phyloP scores from a whole-genome alignment of 2,797 vertebrate genomes.

The Petrocephalus sullivani region DNA sequence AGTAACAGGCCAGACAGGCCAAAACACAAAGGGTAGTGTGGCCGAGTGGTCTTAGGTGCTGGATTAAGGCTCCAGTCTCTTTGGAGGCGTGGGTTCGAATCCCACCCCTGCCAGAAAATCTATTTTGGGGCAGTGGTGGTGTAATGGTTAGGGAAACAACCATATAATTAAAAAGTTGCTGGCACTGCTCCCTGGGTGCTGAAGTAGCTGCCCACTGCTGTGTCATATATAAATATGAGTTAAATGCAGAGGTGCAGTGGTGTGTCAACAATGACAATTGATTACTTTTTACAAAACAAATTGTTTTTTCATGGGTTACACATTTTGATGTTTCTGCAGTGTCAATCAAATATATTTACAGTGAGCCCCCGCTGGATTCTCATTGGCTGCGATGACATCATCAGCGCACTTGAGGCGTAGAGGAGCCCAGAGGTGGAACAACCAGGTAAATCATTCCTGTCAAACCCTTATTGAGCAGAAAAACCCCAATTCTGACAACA shows the following conservation, averaged over 20 bases:
- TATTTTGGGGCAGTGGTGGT: too few relatives aligned
- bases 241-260: too few relatives aligned
- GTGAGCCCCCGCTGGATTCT: background rate
- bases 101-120: slow-evolving; percentile 10
- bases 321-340: background rate
- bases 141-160: too few relatives aligned
- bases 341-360: background rate
- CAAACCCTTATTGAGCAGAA: background rate
- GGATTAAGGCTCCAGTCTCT: slow-evolving; percentile 34
- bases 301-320: background rate
- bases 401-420: background rate
- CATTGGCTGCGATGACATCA: background rate
- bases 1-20: background rate
- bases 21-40: background rate
- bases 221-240: too few relatives aligned
- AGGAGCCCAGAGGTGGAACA: background rate
- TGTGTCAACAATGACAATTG: too few relatives aligned
- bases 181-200: too few relatives aligned
- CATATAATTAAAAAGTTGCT: too few relatives aligned
- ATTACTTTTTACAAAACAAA: background rate
- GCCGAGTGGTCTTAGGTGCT: slow-evolving; percentile 34
- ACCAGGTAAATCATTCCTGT: background rate
- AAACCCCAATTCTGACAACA: background rate
- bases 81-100: slow-evolving; percentile 24
- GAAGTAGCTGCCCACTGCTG: too few relatives aligned